Evolutionary conservation across 2,113 vertebrate genomes (phyloP), one percentile per base, ranked within the genome.

Genomic region (Verasper variegatus): DNA sequence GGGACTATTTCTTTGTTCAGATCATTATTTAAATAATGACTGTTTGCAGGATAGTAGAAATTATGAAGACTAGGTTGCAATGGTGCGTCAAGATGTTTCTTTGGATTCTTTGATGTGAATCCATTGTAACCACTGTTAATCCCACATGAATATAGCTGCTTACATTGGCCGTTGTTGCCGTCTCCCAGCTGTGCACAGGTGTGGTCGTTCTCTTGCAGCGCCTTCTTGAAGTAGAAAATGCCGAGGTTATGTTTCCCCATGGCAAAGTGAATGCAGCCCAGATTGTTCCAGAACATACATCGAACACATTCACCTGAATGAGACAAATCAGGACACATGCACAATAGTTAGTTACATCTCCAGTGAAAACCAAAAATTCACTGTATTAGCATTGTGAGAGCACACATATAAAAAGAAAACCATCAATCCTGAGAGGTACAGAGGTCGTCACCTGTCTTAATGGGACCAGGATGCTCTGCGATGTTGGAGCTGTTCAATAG

Each of bases 271-370:
- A 99, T 98, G 88, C 98, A 99, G 59, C 98, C 98, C 86, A 99
- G 96, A 87, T 99, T 99, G 91, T 99, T 99, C 98, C 98, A 99
- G 92, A 99, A 99, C 98, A 99, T 99, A 83, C 98, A 99, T 2
- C 96, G 93, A 65, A 98, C 94, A 88, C 97, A 99, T 96, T 99
- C 98, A 89, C 98, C 98, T 99, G 76, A 2, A 58, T 2, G 73
- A 63, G 57, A 79, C 23, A 65, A 65, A 24, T 18, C 37, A 54
- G 24, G 5, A 63, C 11, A 66, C 0, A 1, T 4, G 5, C 31
- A 42, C 60, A 65, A 27, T 52, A 31, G 31, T 31, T 31, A 31
- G 31, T 42, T 3, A 35, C 27, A 58, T 17, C 0, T n/a, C 47
- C 57, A 35, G 11, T 23, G 37, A 31, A 9, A n/a, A 6, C 60